phyloP scores from a whole-genome alignment of 2,113 vertebrate genomes.

The Nothoprocta perdicaria region DNA sequence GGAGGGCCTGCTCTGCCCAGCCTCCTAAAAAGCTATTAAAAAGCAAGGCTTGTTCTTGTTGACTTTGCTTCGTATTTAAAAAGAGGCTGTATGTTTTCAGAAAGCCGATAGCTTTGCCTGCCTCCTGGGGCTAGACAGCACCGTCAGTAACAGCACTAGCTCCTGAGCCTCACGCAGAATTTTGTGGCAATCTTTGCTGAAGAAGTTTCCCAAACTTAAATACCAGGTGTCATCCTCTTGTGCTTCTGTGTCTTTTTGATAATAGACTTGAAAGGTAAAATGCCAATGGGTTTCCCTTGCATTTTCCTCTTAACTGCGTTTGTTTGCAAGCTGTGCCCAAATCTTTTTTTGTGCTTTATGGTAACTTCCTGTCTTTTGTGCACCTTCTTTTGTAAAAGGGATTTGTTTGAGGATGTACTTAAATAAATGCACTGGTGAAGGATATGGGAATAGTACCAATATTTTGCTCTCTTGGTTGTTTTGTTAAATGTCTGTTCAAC shows the following conservation, averaged over 20 bases:
- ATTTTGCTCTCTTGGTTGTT: not conserved
- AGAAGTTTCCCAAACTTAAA: not conserved
- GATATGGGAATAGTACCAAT: not conserved
- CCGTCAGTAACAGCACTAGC: not conserved
- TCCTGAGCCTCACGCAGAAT: not conserved
- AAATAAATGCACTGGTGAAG: not conserved
- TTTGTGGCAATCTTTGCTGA: not conserved
- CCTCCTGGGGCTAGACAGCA: not conserved
- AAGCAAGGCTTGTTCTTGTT: not conserved
- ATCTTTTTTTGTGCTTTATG: not conserved
- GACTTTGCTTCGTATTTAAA: constrained; percentile 39
- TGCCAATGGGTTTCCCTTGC: not conserved
- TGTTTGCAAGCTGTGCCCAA: not conserved
- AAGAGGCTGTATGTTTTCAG: constrained; percentile 33
- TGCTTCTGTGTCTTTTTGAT: not conserved
- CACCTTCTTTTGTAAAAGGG: not conserved
- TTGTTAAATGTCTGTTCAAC: not conserved
- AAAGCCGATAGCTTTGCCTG: not conserved
- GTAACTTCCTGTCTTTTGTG: not conserved
- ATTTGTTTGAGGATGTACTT: too few relatives aligned
- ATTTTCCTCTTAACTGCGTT: not conserved
- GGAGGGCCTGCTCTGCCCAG: not conserved
- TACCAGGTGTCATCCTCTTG: not conserved
- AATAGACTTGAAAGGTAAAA: not conserved
- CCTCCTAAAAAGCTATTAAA: not conserved